Evolutionary conservation across 2,888 invertebrate species (phyloP).

Genomic region (Biston stratarius): DNA sequence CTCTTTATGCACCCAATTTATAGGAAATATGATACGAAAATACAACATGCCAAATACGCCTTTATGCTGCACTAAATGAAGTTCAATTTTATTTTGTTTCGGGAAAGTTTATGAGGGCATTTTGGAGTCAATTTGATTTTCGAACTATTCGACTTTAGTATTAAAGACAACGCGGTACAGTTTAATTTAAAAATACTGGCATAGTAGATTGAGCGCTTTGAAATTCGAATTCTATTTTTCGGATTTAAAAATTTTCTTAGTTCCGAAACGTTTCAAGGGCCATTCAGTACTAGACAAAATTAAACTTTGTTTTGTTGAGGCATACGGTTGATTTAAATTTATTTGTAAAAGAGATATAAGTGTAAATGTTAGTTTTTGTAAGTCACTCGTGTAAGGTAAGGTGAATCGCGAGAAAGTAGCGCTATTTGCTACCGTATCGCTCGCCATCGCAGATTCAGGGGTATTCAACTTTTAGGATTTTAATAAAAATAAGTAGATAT

Average conservation of each 20-base stretch:
- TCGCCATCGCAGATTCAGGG: conserved; percentile 76
- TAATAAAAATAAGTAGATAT: neutral
- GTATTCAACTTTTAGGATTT: conserved; percentile 54
- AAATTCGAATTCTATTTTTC: conserved; percentile 61
- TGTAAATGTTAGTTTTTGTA: conserved; percentile 7
- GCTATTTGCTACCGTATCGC: conserved; percentile 85
- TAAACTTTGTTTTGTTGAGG: conserved; percentile 4
- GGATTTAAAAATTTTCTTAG: conserved; percentile 63
- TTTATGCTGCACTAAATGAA: conserved; percentile 52
- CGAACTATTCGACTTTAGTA: conserved; percentile 45
- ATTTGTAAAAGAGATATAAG: conserved; percentile 18
- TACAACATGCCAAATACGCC: conserved; percentile 60
- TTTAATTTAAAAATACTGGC: conserved; percentile 41
- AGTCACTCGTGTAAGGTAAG: conserved; percentile 79
- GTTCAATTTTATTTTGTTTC: conserved; percentile 56
- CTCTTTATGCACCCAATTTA: conserved; percentile 70
- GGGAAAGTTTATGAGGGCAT: conserved; percentile 57
- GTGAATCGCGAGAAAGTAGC: conserved; percentile 82
- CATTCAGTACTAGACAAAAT: conserved; percentile 20
- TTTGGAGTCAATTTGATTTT: conserved; percentile 48
- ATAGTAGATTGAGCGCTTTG: conserved; percentile 54
- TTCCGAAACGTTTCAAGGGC: conserved; percentile 51
- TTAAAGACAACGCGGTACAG: conserved; percentile 45
- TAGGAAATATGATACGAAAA: conserved; percentile 60
- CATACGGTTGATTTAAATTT: conserved; percentile 51